phyloP scores from a whole-genome alignment of 2,113 vertebrate species.

The Mugil cephalus region DNA sequence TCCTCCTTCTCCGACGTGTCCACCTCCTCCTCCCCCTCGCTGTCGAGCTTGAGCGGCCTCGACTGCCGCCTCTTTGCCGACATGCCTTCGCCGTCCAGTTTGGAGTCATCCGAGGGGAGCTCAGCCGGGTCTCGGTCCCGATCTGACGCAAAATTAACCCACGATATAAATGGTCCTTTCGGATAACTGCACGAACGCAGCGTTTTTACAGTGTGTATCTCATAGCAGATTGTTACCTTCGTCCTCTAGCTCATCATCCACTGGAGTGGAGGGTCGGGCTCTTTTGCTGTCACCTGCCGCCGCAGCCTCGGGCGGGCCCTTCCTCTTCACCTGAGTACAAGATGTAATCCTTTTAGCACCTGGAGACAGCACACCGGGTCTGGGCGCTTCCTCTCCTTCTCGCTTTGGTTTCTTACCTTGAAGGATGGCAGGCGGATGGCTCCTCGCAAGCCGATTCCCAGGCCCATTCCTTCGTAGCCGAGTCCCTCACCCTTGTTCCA shows the following conservation, averaged over 20 bases:
- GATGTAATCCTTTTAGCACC: conserved; percentile 1
- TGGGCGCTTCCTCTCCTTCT: not conserved
- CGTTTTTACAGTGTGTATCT: not conserved
- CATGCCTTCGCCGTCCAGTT: conserved; percentile 86
- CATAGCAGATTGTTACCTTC: conserved; percentile 86
- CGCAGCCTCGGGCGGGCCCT: conserved; percentile 93
- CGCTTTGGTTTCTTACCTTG: conserved; percentile 83
- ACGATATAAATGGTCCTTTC: not conserved
- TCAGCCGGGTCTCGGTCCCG: conserved; percentile 88
- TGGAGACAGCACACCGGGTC: not conserved
- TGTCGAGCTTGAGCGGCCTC: conserved; percentile 92
- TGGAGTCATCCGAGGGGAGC: conserved; percentile 86
- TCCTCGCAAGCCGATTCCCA: conserved; percentile 93
- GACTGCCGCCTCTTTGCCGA: conserved; percentile 87
- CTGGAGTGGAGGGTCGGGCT: conserved; percentile 91
- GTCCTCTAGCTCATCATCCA: conserved; percentile 93
- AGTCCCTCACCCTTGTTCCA: conserved; percentile 97
- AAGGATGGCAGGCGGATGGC: conserved; percentile 97
- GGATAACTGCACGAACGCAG: not conserved
- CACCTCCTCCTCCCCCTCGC: conserved; percentile 94
- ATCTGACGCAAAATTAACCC: conserved; percentile 46
- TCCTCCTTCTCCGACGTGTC: conserved; percentile 90
- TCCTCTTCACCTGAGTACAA: conserved; percentile 92
- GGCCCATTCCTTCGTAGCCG: conserved; percentile 93
- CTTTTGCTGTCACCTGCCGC: conserved; percentile 92